Percentiles rank a stretch among this genome's conserved stretches.
These are phyloP conservation scores for Heliconius charithonia DNA, from an alignment of 2,888 invertebrate species.

Conservation along the genomic window DNA sequence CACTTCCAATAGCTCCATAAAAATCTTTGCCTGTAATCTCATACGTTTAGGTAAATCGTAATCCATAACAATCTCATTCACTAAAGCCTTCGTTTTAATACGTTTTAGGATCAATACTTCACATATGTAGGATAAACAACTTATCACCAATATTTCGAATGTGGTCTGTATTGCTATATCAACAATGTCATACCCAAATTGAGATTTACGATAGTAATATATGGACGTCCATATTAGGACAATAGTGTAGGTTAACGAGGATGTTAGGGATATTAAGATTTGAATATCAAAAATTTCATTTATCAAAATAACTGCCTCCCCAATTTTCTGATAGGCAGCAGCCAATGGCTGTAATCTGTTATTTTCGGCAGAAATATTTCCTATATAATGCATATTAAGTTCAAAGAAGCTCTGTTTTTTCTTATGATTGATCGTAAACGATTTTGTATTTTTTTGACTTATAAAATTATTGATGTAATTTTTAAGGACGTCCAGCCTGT, in stretches of 20 bases:
- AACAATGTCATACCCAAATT: constrained; percentile 16
- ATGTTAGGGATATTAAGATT: constrained; percentile 57
- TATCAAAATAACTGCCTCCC: constrained; percentile 55
- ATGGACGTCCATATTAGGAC: constrained; percentile 52
- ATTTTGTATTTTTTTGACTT: not conserved
- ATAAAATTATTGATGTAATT: constrained; percentile 1
- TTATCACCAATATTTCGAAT: constrained; percentile 52
- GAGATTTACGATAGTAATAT: constrained; percentile 34
- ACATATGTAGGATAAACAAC: constrained; percentile 58
- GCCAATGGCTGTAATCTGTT: constrained; percentile 36
- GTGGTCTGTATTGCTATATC: constrained; percentile 54
- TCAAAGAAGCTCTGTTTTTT: not conserved
- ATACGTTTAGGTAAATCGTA: constrained; percentile 62
- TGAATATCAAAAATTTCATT: constrained; percentile 67
- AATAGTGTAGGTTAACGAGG: constrained; percentile 26
- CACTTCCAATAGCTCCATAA: constrained; percentile 66
- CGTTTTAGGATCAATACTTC: constrained; percentile 58
- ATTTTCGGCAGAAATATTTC: constrained; percentile 3
- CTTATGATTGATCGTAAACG: not conserved
- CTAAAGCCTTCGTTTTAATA: constrained; percentile 60
- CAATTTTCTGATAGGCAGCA: constrained; percentile 45
- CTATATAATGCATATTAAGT: not conserved
- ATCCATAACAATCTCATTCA: constrained; percentile 68
- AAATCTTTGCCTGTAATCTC: constrained; percentile 69
- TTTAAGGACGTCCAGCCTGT: constrained; percentile 5